Evolutionary conservation across 2,797 vertebrate genomes (phyloP).

Genomic region (Cygnus olor): DNA sequence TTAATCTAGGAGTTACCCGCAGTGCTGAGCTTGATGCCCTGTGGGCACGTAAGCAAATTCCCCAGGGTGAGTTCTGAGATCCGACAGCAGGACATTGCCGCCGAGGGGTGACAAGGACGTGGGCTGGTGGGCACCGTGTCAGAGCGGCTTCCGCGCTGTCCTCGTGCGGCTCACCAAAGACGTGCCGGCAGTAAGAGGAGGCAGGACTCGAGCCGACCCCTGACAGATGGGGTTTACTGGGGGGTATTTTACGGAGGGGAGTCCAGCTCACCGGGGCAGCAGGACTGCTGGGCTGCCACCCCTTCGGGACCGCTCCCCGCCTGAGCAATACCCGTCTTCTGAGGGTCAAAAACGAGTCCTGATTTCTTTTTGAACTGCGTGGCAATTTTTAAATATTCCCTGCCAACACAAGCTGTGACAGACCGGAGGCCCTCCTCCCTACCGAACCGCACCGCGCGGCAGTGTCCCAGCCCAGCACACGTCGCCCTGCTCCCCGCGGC

Average conservation of each 20-base stretch:
- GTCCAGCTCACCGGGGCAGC: background rate
- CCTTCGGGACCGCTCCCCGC: background rate
- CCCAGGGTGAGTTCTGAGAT: background rate
- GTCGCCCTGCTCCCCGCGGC: no score
- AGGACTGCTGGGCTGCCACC: background rate
- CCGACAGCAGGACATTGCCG: background rate
- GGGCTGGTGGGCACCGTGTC: accelerated
- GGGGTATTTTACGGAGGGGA: no score
- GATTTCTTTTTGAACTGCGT: background rate
- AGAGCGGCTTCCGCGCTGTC: background rate
- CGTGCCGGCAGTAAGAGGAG: background rate
- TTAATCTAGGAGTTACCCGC: background rate
- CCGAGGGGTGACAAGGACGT: background rate
- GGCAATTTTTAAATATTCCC: background rate
- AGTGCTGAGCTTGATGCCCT: background rate
- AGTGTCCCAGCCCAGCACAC: background rate
- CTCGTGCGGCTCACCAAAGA: no score
- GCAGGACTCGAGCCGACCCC: background rate
- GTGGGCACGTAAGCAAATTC: background rate
- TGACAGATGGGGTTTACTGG: background rate
- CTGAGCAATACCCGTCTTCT: background rate
- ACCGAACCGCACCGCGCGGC: accelerated
- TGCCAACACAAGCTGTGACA: background rate
- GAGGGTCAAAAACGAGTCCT: background rate
- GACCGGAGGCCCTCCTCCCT: background rate